Evolutionary conservation across 2,888 invertebrate species (phyloP).

Genomic region (Salpingus planirostris): DNA sequence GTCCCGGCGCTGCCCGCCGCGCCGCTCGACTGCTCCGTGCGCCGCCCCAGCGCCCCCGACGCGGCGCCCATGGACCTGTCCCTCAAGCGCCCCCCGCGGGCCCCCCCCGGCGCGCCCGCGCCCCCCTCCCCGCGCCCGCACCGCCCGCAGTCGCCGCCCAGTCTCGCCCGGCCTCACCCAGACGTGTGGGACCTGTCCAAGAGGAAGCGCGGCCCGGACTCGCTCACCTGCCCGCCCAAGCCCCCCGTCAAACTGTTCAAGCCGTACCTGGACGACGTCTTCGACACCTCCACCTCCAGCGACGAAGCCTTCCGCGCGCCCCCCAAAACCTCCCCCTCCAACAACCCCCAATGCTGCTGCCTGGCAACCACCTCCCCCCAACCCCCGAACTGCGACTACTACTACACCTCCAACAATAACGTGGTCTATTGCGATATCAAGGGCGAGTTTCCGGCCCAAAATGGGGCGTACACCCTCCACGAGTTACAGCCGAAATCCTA

Average conservation of each 20-base stretch:
- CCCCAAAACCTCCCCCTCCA: too few relatives aligned
- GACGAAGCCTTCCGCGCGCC: constrained; percentile 14
- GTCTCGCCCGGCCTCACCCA: constrained; percentile 22
- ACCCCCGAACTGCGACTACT: constrained; percentile 4
- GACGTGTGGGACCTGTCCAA: constrained; percentile 40
- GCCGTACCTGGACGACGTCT: constrained; percentile 63
- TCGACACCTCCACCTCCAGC: constrained; percentile 37
- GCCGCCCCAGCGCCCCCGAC: constrained; percentile 32
- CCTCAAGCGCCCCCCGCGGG: constrained; percentile 32
- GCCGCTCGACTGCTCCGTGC: constrained; percentile 35
- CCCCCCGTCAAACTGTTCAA: constrained; percentile 66
- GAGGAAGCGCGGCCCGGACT: constrained; percentile 20
- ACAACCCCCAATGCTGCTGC: constrained; percentile 32
- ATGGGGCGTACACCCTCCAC: constrained; percentile 31
- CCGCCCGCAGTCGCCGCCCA: constrained; percentile 17
- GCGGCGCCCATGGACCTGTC: constrained; percentile 41
- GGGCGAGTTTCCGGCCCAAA: constrained; percentile 27
- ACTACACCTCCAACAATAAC: constrained; percentile 27
- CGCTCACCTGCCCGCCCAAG: constrained; percentile 8
- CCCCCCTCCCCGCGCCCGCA: constrained; percentile 17
- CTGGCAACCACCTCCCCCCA: too few relatives aligned
- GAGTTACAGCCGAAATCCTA: constrained; percentile 40
- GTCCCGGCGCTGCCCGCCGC: constrained; percentile 24
- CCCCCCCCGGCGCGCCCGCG: constrained; percentile 26
- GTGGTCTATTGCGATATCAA: constrained; percentile 24